Base-by-base conservation (phyloP, 92 coral and sea anemone genomes). In the Hydrozoanthus gracilis region DNA sequence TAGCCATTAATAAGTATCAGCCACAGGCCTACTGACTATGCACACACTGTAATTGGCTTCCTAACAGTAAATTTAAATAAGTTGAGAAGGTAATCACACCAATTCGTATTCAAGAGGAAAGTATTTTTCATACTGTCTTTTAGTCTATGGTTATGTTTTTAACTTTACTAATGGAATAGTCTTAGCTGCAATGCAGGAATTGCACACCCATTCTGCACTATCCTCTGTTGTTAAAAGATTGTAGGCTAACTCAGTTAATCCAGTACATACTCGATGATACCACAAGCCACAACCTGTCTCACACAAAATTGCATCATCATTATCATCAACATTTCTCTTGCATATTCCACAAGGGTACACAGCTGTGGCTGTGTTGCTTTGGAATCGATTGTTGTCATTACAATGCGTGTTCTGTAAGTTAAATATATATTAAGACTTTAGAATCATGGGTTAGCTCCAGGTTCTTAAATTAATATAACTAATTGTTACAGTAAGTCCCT, bases 131-230 rank as follows among this genome's bases (percentile, higher is more conserved):
- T 20, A 7, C 8, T 3, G 44, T 10, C 52, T 46, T 54, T 7
- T 54, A 67, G 14, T 12, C n/a, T 82, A 12, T 74, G 13, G 8
- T 90, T 87, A 95, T 66, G 95, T 92, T 65, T 86, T 93, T 82
- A 97, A 77, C 83, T 95, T 97, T 56, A 97, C 98, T 51, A 93
- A 86, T 62, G 99, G 99, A 86, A 97, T 90, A 77, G 91, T 97
- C 86, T 97, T 95, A 15, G 93, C 90, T 65, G 96, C 90, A 27
- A 97, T 97, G 78, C 99, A 97, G 16, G 91, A 60, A 82, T 97
- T 93, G 72, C 99, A 97, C 44, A 97, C 99, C 99, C 99, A 97
- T 83, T 97, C 99, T 12, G 99, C 99, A 87, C 89, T 93, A 35
- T 84, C 93, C 84, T 94, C 96, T 14, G 94, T 92, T 51, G 99